phyloP scores from a whole-genome alignment of 2,113 vertebrate species.

The Cyanoramphus novaezelandiae region DNA sequence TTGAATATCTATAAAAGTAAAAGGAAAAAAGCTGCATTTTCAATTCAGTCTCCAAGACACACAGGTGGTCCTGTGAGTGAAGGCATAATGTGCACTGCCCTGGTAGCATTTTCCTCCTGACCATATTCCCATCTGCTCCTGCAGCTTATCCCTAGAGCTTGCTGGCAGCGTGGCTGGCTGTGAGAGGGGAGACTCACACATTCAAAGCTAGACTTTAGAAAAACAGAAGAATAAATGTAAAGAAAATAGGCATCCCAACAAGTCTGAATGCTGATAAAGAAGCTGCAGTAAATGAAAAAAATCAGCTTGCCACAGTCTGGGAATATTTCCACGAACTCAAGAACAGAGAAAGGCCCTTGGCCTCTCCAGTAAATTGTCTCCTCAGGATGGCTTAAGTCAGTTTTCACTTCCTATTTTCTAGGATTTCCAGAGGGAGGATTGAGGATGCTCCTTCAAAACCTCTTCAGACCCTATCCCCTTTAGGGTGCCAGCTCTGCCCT shows the following conservation, averaged over 20 bases:
- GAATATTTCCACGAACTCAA: background rate
- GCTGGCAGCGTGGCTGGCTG: background rate
- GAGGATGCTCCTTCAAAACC: background rate
- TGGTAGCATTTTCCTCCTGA: background rate
- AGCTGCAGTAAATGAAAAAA: background rate
- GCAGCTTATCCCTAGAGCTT: background rate
- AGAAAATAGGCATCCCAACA: rapidly evolving
- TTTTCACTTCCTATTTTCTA: background rate
- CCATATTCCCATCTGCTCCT: background rate
- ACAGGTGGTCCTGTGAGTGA: background rate
- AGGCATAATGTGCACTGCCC: background rate
- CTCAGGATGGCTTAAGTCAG: background rate
- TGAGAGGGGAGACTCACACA: background rate
- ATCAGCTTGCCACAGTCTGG: background rate
- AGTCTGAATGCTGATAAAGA: background rate
- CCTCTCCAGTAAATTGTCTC: background rate
- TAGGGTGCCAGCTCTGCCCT: background rate
- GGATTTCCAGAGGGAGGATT: background rate
- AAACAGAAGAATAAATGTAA: background rate
- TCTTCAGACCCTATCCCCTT: background rate
- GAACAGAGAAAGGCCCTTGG: background rate
- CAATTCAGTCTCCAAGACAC: background rate
- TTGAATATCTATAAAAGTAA: background rate
- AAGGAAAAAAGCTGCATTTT: background rate
- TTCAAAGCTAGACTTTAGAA: background rate